Evolutionary conservation across 2,113 vertebrate species (phyloP).

Genomic region (Lichenostomus cassidix): DNA sequence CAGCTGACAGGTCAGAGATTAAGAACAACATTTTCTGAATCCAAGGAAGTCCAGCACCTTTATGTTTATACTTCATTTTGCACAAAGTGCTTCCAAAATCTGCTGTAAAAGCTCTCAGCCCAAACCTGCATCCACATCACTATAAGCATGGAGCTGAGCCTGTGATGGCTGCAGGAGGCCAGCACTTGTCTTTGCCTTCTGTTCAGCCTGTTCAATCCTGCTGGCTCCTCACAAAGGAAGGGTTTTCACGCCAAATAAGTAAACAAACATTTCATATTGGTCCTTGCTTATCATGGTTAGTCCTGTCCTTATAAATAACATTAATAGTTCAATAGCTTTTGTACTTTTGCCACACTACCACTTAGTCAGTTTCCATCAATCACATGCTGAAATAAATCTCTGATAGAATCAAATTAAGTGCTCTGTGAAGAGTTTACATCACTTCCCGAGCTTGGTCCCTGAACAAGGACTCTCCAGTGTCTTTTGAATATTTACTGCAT

Average conservation of each 20-base stretch:
- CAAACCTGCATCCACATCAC: not conserved
- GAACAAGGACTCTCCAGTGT: conserved; percentile 33
- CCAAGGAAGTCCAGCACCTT: not conserved
- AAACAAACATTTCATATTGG: conserved; percentile 20
- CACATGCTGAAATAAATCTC: conserved; percentile 60
- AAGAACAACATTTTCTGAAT: conserved; percentile 14
- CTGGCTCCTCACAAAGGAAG: not conserved
- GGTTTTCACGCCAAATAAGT: not conserved
- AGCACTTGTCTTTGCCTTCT: not conserved
- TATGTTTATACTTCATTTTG: not conserved
- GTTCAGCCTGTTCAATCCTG: not conserved
- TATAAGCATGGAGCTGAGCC: rapidly evolving
- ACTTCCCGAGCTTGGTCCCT: conserved; percentile 20
- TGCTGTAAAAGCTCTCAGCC: not conserved
- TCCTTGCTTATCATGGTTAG: conserved; percentile 27
- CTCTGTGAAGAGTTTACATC: conserved; percentile 48
- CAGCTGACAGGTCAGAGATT: not conserved
- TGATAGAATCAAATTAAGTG: conserved; percentile 61
- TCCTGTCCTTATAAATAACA: conserved; percentile 64
- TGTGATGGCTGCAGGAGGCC: not conserved
- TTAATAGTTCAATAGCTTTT: conserved; percentile 66
- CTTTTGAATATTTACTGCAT: conserved; percentile 54
- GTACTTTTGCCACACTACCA: conserved; percentile 65
- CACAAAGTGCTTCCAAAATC: not conserved
- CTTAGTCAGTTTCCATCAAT: conserved; percentile 66